Percentiles rank a stretch among this genome's conserved stretches.
Evolutionary conservation across 2,113 vertebrate species (phyloP).

Genomic region (Rallus limicola): DNA sequence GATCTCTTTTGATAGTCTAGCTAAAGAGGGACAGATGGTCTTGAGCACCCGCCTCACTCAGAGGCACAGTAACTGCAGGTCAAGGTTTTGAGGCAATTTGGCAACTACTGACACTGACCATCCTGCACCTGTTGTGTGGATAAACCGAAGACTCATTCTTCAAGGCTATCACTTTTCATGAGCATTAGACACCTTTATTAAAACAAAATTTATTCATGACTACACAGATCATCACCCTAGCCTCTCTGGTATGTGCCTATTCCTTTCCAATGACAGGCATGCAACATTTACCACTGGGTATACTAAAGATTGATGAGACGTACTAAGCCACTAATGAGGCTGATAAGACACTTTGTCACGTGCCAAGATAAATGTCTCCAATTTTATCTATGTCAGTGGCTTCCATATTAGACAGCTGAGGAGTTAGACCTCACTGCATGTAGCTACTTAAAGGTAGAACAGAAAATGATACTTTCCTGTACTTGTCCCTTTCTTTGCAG

Average conservation of each 20-base stretch:
- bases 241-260: constrained; percentile 45
- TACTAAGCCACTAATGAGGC: constrained; percentile 65
- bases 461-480: not conserved
- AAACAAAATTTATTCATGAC: constrained; percentile 63
- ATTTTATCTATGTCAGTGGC: constrained; percentile 53
- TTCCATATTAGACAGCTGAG: constrained; percentile 38
- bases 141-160: constrained; percentile 43
- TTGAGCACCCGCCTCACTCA: not conserved
- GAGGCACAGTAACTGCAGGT: not conserved
- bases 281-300: constrained; percentile 48
- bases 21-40: constrained; percentile 10
- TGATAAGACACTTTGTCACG: constrained; percentile 62
- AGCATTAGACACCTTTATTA: constrained; percentile 64
- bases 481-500: not conserved
- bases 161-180: constrained; percentile 49
- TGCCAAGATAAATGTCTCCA: constrained; percentile 64
- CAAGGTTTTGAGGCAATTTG: not conserved
- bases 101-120: not conserved
- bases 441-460: constrained; percentile 24
- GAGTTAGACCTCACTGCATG: constrained; percentile 31
- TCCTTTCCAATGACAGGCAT: constrained; percentile 43
- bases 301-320: constrained; percentile 58
- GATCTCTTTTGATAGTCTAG: not conserved
- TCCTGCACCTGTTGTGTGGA: constrained; percentile 57
- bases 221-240: constrained; percentile 61